Conservation (phyloP, 2,113 vertebrate species). For the Passer montanus region DNA sequence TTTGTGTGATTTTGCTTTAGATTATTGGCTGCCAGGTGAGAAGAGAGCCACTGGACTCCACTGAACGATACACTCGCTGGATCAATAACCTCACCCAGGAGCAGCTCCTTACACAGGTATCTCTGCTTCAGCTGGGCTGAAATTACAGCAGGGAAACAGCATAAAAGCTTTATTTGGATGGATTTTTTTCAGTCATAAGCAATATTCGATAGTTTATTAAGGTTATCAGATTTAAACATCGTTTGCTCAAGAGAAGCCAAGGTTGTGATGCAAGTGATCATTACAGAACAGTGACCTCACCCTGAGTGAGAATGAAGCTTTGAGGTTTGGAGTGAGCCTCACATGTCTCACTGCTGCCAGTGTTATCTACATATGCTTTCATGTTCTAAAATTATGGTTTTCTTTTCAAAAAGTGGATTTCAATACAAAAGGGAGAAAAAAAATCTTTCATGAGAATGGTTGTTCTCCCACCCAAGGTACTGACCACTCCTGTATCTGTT, state of each 20-base stretch:
- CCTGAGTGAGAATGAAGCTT: not conserved
- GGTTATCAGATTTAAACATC: not conserved
- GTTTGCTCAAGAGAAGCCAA: not conserved
- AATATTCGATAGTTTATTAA: not conserved
- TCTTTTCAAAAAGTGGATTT: not conserved
- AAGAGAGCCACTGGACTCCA: slow-evolving; percentile 85
- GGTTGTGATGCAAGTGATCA: not conserved
- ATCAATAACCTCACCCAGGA: slow-evolving; percentile 84
- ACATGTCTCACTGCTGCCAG: not conserved
- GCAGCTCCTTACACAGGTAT: slow-evolving; percentile 92
- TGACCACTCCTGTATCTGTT: not conserved
- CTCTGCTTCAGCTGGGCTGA: not conserved
- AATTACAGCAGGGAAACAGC: not conserved
- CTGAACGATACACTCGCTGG: slow-evolving; percentile 93
- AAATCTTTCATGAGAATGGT: not conserved
- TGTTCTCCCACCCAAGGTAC: not conserved
- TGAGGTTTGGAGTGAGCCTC: not conserved
- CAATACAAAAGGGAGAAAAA: not conserved
- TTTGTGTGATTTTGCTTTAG: slow-evolving; percentile 66
- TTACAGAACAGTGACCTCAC: not conserved
- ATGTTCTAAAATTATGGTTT: not conserved
- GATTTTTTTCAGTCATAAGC: not conserved
- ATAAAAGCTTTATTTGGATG: not conserved
- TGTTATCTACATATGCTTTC: not conserved
- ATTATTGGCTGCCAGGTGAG: slow-evolving; percentile 88